phyloP scores from a whole-genome alignment of 2,888 invertebrate species.

The Drosophila prostipennis region DNA sequence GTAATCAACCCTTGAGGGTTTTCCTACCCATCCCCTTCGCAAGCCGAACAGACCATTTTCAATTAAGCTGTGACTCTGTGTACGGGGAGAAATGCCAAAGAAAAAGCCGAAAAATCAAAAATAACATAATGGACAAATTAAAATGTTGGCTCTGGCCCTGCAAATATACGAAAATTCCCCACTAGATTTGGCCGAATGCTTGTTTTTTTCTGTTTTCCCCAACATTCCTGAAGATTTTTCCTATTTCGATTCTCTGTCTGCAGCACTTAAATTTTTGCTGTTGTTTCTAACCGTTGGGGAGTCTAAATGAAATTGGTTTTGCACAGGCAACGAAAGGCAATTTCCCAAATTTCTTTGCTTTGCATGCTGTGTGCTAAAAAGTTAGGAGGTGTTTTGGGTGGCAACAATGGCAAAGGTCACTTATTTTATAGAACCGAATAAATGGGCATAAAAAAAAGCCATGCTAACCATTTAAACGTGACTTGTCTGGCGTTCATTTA shows the following conservation, averaged over 20 bases:
- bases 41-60: conserved; percentile 54
- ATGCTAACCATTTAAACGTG: conserved; percentile 5
- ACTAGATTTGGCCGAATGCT: conserved; percentile 54
- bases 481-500: neutral
- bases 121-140: conserved; percentile 68
- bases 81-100: conserved; percentile 19
- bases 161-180: conserved; percentile 48
- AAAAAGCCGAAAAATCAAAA: conserved; percentile 70
- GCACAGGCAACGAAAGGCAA: conserved; percentile 30
- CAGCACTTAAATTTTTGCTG: conserved; percentile 32
- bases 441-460: neutral
- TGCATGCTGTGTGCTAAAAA: conserved; percentile 20
- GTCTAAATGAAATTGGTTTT: conserved; percentile 72
- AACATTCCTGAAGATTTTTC: conserved; percentile 17
- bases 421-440: conserved; percentile 17
- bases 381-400: conserved; percentile 3
- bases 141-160: conserved; percentile 59
- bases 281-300: conserved; percentile 44
- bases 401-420: conserved; percentile 26
- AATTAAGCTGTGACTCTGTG: conserved; percentile 53
- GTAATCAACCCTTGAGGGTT: conserved; percentile 53
- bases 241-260: conserved; percentile 20
- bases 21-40: conserved; percentile 3
- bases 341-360: conserved; percentile 27
- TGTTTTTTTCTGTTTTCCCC: conserved; percentile 13